Conservation (phyloP, 1,140 invertebrate genomes). For the Linepithema humile region DNA sequence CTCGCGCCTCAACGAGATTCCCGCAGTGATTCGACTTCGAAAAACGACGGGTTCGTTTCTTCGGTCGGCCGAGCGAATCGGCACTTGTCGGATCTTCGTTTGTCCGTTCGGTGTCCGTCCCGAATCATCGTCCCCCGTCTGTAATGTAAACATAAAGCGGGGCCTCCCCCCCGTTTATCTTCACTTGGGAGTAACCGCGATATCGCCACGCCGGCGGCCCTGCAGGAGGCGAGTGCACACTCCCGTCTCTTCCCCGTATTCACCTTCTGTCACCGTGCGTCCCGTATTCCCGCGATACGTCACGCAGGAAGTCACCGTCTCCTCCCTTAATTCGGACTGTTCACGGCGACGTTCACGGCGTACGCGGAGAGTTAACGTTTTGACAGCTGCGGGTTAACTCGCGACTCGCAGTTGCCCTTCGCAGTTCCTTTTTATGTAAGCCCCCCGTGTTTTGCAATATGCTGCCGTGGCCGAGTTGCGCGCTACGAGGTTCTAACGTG, state of each 20-base stretch:
- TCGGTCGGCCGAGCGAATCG: background rate
- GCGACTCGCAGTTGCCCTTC: conserved; percentile 55
- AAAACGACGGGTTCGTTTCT: conserved; percentile 56
- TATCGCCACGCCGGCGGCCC: background rate
- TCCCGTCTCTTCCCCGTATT: too few relatives aligned
- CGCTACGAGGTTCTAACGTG: conserved; percentile 40
- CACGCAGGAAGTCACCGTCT: conserved; percentile 31
- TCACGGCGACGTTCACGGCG: background rate
- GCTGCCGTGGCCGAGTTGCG: conserved; percentile 25
- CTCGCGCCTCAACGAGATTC: conserved; percentile 60
- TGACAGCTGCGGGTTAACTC: conserved; percentile 70
- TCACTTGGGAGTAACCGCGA: background rate
- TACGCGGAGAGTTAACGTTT: conserved; percentile 11
- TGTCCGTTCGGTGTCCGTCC: background rate
- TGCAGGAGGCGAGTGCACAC: background rate
- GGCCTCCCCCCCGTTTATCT: background rate
- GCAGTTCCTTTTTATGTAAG: conserved; percentile 65
- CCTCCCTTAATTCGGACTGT: too few relatives aligned
- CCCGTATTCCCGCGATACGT: background rate
- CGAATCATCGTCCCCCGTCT: background rate
- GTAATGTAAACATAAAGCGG: conserved; percentile 12
- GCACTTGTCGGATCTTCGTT: too few relatives aligned
- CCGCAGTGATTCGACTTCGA: conserved; percentile 63
- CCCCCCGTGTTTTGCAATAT: conserved; percentile 63
- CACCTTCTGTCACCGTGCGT: background rate